Percentiles rank a stretch among this genome's conserved stretches.
phyloP scores from a whole-genome alignment of 92 coral and sea anemone genomes.

The Parazoanthus darwini region DNA sequence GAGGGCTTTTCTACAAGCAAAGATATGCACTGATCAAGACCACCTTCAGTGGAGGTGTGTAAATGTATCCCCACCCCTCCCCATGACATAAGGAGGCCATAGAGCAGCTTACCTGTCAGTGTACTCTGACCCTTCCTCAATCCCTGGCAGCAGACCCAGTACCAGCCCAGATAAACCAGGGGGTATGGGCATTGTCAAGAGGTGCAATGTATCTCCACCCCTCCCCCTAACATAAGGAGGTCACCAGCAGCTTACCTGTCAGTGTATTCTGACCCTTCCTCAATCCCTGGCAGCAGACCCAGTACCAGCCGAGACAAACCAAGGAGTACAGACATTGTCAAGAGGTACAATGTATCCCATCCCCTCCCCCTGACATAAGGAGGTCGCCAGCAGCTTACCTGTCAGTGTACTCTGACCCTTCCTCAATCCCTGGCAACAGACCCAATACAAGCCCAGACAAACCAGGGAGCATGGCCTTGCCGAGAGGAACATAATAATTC shows the following conservation, averaged over 20 bases:
- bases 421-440: slow-evolving; percentile 93
- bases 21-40: too few species aligned
- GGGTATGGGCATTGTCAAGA: slow-evolving; percentile 72
- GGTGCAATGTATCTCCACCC: slow-evolving; percentile 19
- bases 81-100: too few species aligned
- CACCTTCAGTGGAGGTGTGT: too few species aligned
- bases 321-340: slow-evolving; percentile 74
- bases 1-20: too few species aligned
- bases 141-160: slow-evolving; percentile 87
- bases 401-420: slow-evolving; percentile 95
- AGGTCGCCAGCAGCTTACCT: slow-evolving; percentile 52
- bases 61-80: too few species aligned
- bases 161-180: slow-evolving; percentile 93
- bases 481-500: slow-evolving; percentile 80
- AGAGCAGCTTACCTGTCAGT: slow-evolving; percentile 71
- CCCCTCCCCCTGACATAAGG: too few species aligned
- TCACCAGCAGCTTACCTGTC: slow-evolving; percentile 63
- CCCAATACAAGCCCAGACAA: slow-evolving; percentile 84
- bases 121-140: slow-evolving; percentile 95
- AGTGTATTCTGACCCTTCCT: slow-evolving; percentile 96
- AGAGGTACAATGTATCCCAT: slow-evolving; percentile 42
- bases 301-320: slow-evolving; percentile 85
- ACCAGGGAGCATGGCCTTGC: slow-evolving; percentile 85
- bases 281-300: slow-evolving; percentile 92
- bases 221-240: too few species aligned